Evolutionary conservation across 2,888 invertebrate genomes (phyloP), one percentile per base, ranked within the genome.

Genomic region (Folsomia manolachei): DNA sequence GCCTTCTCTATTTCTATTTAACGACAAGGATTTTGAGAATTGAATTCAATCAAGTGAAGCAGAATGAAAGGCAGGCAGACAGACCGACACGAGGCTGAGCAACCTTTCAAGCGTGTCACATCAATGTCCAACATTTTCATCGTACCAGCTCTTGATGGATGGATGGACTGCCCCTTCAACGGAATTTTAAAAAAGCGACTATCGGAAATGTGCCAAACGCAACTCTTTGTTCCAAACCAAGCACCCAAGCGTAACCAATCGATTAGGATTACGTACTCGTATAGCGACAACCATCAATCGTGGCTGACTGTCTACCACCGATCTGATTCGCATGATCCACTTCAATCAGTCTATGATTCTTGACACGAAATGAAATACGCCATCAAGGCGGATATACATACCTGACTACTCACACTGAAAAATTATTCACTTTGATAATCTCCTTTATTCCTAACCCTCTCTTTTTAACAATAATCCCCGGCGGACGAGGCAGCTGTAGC

Each of bases 221-320:
- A 71, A 61, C 67, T 67, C 72, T 75, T 67, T 70, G 78, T 71
- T 74, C 74, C 75, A 75, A 75, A 72, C 69, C 73, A 78, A 72
- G 72, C 71, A 73, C 67, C 72, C 73, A 78, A 72, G 75, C 71
- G 73, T 71, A 79, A 77, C 78, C 69, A 78, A 80, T 79, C 76
- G 79, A 80, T 80, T 79, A 79, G 74, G 77, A 77, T 75, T 76
- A 76, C 77, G 74, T 75, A 76, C 39, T 39, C 39, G 39, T 39
- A 39, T 14, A 39, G 14, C 75, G 75, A 73, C 75, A 75, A 67
- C 56, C 67, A 67, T 56, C 60, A 56, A 67, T 56, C 67, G 56
- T 67, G 67, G 56, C 67, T 51, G 66, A 51, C 66, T 66, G 51
- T n/a, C n/a, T 23, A 39, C 39, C 39, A 39, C 39, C 39, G 39